Conservation (phyloP, 2,888 invertebrate genomes). For the Miltochrista miniata region DNA sequence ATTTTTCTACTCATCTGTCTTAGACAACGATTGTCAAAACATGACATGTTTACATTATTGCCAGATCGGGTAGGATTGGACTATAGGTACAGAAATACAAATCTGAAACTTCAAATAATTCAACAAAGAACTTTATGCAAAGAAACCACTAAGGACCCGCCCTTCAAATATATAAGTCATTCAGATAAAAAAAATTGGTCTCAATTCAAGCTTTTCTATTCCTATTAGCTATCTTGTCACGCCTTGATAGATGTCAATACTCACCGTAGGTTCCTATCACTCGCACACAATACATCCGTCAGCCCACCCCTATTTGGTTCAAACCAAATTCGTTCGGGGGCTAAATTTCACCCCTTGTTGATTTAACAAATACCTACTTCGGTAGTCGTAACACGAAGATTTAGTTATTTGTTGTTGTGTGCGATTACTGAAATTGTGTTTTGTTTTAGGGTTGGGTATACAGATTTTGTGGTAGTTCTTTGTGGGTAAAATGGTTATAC, state of each 20-base stretch:
- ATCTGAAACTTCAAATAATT: too few species aligned
- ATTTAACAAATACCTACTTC: slow-evolving; percentile 16
- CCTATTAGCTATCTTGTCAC: not conserved
- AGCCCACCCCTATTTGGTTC: not conserved
- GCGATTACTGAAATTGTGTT: not conserved
- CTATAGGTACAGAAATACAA: too few species aligned
- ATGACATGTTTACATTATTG: too few species aligned
- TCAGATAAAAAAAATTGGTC: not conserved
- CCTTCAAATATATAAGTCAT: too few species aligned
- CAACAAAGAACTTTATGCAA: too few species aligned
- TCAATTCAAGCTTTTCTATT: not conserved
- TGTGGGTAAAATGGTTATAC: too few species aligned
- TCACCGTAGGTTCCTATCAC: not conserved
- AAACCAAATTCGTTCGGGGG: slow-evolving; percentile 7
- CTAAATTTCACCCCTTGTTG: slow-evolving; percentile 15
- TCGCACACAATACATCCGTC: not conserved
- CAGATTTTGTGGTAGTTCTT: too few species aligned
- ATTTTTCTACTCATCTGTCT: too few species aligned
- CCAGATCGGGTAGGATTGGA: too few species aligned
- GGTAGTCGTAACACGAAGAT: slow-evolving; percentile 16
- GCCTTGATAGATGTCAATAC: not conserved
- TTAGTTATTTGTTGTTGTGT: slow-evolving; percentile 22
- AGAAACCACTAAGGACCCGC: too few species aligned
- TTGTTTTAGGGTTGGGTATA: too few species aligned
- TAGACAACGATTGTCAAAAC: too few species aligned